Base-by-base conservation (phyloP, 2,113 vertebrate species). In the Carollia perspicillata region DNA sequence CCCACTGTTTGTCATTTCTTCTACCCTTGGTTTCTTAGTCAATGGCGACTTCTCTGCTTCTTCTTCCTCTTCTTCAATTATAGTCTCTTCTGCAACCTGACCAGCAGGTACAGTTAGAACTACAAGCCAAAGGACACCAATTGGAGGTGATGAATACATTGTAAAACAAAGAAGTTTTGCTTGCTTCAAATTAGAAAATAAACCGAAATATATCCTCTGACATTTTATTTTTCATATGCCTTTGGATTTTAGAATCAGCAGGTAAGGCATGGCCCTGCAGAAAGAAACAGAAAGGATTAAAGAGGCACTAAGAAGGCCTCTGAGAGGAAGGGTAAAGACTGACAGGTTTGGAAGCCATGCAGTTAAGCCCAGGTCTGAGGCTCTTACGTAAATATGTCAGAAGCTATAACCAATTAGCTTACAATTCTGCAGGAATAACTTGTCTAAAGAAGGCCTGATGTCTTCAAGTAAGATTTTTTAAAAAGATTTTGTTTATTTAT, bases 51-150 rank as follows among this genome's bases (percentile, higher is more conserved):
- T 98, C 16, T 96, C 97, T 35, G n/a, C 63, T 40, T 71, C 42
- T 1, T 90, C 94, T 17, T 35, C 80, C 6, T 84, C 85, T 33
- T 95, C 99, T 79, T 98, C 98, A 2, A 97, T 94, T 55, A 99
- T 85, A 49, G 98, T 96, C 92, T 99, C 99, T 96, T 99, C 99
- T 35, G 99, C 98, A 78, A 99, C 98, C 12, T 99, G 98, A 96
- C 98, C 99, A 87, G 99, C 98, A 51, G 99, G 99, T 47, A 99
- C 98, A 13, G 99, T 99, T 58, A 99, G 95, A 98, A 99, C 99
- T 99, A 94, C 63, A 95, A 97, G 77, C 20, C 69, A 95, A 97
- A 97, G 60, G 51, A 98, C 80, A 97, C 10, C n/a, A 80, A 89
- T 93, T 42, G 80, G 33, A 96, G 80, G 49, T 78, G 81, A 49